Base-by-base conservation (phyloP, 2,888 invertebrate species). In the Salticus scenicus region DNA sequence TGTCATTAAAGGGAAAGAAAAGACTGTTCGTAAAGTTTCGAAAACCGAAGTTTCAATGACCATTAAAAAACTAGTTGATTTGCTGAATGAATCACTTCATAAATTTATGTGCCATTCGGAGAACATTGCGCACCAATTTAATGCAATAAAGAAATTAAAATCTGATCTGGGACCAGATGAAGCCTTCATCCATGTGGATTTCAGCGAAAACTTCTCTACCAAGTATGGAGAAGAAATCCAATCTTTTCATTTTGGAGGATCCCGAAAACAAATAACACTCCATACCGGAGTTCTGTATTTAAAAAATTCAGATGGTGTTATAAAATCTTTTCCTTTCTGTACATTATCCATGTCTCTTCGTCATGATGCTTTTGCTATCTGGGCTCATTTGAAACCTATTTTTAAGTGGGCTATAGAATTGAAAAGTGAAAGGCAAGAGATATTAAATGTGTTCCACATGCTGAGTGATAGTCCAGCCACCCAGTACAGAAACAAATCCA, bases 401-500 rank as follows among this genome's bases (percentile, higher is more conserved):
- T 63, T 63, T 63, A 17, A 63, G 24, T 24, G 63, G 24, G 24
- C 24, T 24, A 20, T 8, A 20, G 20, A 63, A 24, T 63, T 63
- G 24, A 17, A 20, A 20, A 20, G n/a, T 8, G 63, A 20, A 24
- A 20, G 42, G 42, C 42, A 42, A 42, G 42, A 42, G 42, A 17
- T 20, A 24, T 63, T 20, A 63, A 20, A 20, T 24, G n/a, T n/a
- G n/a, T n/a, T n/a, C n/a, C n/a, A n/a, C n/a, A n/a, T n/a, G n/a
- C 31, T 66, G 20, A 66, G 66, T 66, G 66, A 24, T 8, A 66
- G 66, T 66, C 66, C 66, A 17, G 31, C 28, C 24, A 14, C 28
- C 27, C 66, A 66, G 31, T 66, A 66, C 31, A 5, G 66, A 28
- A 66, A 66, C 31, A 66, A 66, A 66, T 66, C 66, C 27, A 66